Evolutionary conservation across 2,113 vertebrate genomes (phyloP), one percentile per base, ranked within the genome.

Genomic region (Neofelis nebulosa): DNA sequence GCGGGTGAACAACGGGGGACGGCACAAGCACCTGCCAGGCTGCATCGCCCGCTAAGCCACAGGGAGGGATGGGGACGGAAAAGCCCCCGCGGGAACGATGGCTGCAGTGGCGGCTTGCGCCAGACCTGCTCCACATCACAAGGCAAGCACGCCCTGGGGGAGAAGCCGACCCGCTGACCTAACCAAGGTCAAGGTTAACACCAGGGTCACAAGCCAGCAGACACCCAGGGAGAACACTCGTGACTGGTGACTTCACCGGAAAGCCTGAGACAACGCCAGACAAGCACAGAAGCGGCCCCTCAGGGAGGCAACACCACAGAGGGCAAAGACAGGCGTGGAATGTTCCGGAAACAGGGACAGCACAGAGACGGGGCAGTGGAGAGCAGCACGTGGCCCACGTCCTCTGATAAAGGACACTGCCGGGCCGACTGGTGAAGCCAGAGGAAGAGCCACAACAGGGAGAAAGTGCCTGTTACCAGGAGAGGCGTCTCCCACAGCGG

Each of bases 61-160:
- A 61, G 57, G 57, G 57, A 61, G 57, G 21, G 57, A 61, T 3
- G 21, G 21, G 57, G 68, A 23, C 8, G 19, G 19, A 8, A 1
- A n/a, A 19, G 16, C 16, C 69, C 10, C 69, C 18, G 1, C 16
- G 18, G 55, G 4, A 18, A 36, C 7, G 16, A 36, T 2, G 13
- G 65, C 69, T 8, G 1, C n/a, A 2, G 68, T 4, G 4, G 65
- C 18, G 8, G 4, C 33, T 1, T 1, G n/a, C 9, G 4, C 69
- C 69, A 69, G 68, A 14, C 71, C 71, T 14, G 38, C 71, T 41
- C 4, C 71, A 1, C 12, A 21, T 41, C 71, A 27, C 36, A 38
- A 27, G 36, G 38, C 38, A 14, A 7, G 71, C 23, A 27, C 38
- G 10, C 36, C 29, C 63, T 12, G 14, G 63, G 63, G 63, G 63